A percentile compares a stretch with the other conserved stretches of the same genome.
Evolutionary conservation across 2,888 invertebrate species (phyloP).

Genomic region (Lasioglossum zephyrum): DNA sequence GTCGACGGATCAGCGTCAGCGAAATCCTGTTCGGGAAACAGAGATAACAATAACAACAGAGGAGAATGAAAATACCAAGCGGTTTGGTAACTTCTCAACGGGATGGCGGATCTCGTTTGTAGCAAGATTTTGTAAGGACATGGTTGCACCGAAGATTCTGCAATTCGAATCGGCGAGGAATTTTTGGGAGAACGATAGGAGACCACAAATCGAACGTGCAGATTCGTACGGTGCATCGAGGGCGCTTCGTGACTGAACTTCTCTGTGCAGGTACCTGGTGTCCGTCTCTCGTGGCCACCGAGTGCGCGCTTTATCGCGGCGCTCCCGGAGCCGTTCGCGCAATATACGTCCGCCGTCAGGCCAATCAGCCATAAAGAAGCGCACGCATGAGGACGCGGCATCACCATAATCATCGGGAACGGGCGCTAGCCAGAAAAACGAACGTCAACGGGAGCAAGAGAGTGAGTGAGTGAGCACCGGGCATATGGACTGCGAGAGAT

Average conservation of each 20-base stretch:
- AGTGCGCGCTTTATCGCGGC: slow-evolving; percentile 52
- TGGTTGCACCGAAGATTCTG: background rate
- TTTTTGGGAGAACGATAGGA: background rate
- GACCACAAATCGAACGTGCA: background rate
- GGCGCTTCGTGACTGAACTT: background rate
- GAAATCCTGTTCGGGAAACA: background rate
- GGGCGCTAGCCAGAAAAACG: slow-evolving; percentile 45
- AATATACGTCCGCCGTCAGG: slow-evolving; percentile 58
- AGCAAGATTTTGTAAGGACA: background rate
- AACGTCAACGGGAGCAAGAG: background rate
- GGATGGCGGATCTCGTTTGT: background rate
- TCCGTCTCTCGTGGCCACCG: slow-evolving; percentile 29
- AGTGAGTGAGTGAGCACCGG: slow-evolving; percentile 27
- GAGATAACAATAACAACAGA: background rate
- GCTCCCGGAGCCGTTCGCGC: slow-evolving; percentile 53
- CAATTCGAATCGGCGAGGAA: background rate
- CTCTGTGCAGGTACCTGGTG: background rate
- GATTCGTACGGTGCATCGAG: background rate
- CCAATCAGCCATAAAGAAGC: slow-evolving; percentile 67
- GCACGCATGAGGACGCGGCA: slow-evolving; percentile 59
- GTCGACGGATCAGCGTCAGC: background rate
- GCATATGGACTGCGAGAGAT: background rate
- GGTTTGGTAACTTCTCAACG: background rate
- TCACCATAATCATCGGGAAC: slow-evolving; percentile 73
- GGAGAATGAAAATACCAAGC: background rate